Evolutionary conservation across 2,888 invertebrate genomes (phyloP).

Genomic region (Myathropa florea): DNA sequence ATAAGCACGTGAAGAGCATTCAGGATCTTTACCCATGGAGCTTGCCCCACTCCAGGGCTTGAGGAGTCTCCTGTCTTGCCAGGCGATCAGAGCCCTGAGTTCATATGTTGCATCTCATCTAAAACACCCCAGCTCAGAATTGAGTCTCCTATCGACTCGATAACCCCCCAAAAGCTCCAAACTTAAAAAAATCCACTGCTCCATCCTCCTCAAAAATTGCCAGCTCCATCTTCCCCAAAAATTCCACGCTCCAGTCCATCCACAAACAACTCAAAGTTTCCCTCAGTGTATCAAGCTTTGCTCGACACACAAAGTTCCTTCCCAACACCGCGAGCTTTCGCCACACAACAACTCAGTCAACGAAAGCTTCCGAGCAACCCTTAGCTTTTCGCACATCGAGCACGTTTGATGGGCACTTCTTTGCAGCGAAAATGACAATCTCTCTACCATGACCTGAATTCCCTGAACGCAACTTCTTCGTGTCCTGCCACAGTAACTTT

Average conservation of each 20-base stretch:
- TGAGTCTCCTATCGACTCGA: no score
- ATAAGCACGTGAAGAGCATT: no score
- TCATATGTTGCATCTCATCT: no score
- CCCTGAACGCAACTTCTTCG: slow-evolving; percentile 33
- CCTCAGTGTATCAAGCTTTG: slow-evolving; percentile 61
- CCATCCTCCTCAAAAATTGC: background rate
- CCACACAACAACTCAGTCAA: slow-evolving; percentile 9
- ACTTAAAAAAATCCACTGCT: background rate
- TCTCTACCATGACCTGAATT: slow-evolving; percentile 68
- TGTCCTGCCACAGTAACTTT: slow-evolving; percentile 66
- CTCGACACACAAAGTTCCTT: slow-evolving; percentile 34
- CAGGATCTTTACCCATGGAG: no score
- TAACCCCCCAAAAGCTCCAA: no score
- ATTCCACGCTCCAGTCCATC: background rate
- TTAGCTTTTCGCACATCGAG: slow-evolving; percentile 43
- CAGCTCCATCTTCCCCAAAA: background rate
- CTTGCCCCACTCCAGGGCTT: no score
- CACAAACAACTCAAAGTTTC: background rate
- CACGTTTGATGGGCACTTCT: slow-evolving; percentile 53
- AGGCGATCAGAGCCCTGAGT: no score
- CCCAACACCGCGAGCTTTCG: slow-evolving; percentile 23
- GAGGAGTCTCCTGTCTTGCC: no score
- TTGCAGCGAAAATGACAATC: slow-evolving; percentile 44
- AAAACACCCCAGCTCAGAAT: no score
- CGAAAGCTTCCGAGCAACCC: slow-evolving; percentile 30